Evolutionary conservation across 2,888 invertebrate genomes (phyloP).

Genomic region (Automeris io): DNA sequence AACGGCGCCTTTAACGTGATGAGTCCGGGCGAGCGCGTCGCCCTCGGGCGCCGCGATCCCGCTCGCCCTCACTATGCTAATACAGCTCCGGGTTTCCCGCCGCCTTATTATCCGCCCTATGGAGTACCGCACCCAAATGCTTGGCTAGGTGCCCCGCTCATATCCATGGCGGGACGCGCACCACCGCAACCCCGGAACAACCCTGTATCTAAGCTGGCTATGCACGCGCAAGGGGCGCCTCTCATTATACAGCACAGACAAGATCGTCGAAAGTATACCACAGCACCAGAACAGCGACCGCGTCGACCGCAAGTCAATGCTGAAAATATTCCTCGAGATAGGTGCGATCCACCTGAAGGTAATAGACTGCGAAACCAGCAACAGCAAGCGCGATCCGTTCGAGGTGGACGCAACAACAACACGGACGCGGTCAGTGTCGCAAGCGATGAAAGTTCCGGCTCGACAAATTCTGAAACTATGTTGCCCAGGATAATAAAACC

Average conservation of each 20-base stretch:
- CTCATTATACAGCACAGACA: slow-evolving; percentile 84
- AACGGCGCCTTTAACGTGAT: slow-evolving; percentile 71
- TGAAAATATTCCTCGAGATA: slow-evolving; percentile 48
- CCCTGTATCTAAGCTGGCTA: slow-evolving; percentile 84
- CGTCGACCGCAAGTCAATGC: slow-evolving; percentile 48
- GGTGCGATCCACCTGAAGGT: slow-evolving; percentile 55
- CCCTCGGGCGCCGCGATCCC: slow-evolving; percentile 72
- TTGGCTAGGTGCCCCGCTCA: slow-evolving; percentile 89
- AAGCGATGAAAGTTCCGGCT: slow-evolving; percentile 86
- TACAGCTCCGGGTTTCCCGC: slow-evolving; percentile 70
- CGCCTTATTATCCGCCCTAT: slow-evolving; percentile 71
- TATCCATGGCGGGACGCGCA: slow-evolving; percentile 84
- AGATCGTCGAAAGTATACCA: slow-evolving; percentile 68
- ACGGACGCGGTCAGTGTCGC: slow-evolving; percentile 84
- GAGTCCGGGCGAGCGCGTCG: slow-evolving; percentile 76
- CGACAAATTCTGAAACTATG: slow-evolving; percentile 82
- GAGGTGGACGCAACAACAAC: slow-evolving; percentile 68
- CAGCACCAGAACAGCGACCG: slow-evolving; percentile 58
- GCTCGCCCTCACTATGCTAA: slow-evolving; percentile 70
- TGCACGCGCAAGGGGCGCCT: slow-evolving; percentile 91
- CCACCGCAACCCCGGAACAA: slow-evolving; percentile 60
- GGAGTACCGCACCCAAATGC: slow-evolving; percentile 77
- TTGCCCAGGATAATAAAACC: slow-evolving; percentile 93
- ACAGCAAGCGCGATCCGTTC: slow-evolving; percentile 55
- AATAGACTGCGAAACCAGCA: slow-evolving; percentile 62